Evolutionary conservation across 2,888 invertebrate species (phyloP).

Genomic region (Diaphora mendica): DNA sequence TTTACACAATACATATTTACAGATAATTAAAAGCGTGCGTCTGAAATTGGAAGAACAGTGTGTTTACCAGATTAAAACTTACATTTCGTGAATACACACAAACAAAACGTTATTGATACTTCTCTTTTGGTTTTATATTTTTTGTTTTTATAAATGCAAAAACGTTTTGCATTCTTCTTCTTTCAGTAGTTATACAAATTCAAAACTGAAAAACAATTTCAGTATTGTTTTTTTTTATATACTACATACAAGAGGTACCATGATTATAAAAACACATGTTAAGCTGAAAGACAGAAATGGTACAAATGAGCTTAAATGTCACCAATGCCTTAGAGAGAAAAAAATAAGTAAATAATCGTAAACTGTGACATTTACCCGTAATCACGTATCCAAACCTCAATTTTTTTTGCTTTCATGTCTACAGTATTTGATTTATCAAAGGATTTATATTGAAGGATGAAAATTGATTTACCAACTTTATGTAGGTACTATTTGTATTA

Average conservation of each 20-base stretch:
- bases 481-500: neutral
- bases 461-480: neutral
- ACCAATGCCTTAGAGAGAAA: neutral
- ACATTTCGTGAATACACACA: neutral
- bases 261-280: neutral
- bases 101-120: too few relatives aligned
- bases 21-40: neutral
- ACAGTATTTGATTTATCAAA: conserved; percentile 11
- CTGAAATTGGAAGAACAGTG: neutral
- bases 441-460: neutral
- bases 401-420: conserved; percentile 4
- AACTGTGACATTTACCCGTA: neutral
- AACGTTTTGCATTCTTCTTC: too few relatives aligned
- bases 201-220: too few relatives aligned
- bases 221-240: neutral
- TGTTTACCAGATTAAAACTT: neutral
- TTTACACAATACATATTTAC: neutral
- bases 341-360: neutral
- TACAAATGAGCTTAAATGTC: neutral
- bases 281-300: neutral
- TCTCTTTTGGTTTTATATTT: neutral
- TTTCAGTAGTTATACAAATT: too few relatives aligned
- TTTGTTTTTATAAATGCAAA: neutral
- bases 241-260: too few relatives aligned
- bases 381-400: neutral